These are phyloP conservation scores for Lepidurus packardi DNA, from an alignment of 1,140 invertebrate species.

Conservation along the genomic window DNA sequence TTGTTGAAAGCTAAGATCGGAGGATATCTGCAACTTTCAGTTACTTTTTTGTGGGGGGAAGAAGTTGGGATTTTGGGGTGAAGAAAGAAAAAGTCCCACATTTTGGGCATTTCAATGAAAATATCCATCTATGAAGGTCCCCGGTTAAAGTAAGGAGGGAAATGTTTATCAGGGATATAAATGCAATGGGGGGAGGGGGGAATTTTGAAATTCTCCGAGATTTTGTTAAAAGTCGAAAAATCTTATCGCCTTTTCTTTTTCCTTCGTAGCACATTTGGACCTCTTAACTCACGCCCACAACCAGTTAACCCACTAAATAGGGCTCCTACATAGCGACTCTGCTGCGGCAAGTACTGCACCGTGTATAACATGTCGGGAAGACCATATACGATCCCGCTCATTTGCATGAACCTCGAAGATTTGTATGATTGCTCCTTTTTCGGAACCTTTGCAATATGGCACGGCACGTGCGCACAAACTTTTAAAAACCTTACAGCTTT, in stretches of 20 bases:
- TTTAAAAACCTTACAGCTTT: not conserved
- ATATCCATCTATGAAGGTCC: too few relatives aligned
- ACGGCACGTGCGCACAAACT: not conserved
- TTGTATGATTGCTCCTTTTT: not conserved
- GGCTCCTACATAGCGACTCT: too few relatives aligned
- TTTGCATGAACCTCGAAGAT: not conserved
- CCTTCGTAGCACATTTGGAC: not conserved
- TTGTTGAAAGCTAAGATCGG: not conserved
- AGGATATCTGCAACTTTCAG: not conserved
- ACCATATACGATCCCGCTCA: too few relatives aligned
- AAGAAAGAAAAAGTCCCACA: too few relatives aligned
- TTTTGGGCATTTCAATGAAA: too few relatives aligned
- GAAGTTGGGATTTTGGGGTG: too few relatives aligned
- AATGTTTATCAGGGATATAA: too few relatives aligned
- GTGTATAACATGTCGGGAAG: too few relatives aligned
- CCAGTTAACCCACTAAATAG: not conserved
- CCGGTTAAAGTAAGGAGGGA: too few relatives aligned
- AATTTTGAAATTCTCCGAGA: too few relatives aligned
- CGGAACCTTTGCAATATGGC: not conserved
- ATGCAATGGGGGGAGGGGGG: too few relatives aligned
- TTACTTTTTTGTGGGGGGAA: not conserved
- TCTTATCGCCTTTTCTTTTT: not conserved
- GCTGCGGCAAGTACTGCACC: too few relatives aligned
- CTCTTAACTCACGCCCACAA: not conserved
- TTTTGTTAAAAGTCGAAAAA: not conserved